Conservation (phyloP, 53 echinoderm and acorn worm species). For the Mesocentrotus franciscanus region DNA sequence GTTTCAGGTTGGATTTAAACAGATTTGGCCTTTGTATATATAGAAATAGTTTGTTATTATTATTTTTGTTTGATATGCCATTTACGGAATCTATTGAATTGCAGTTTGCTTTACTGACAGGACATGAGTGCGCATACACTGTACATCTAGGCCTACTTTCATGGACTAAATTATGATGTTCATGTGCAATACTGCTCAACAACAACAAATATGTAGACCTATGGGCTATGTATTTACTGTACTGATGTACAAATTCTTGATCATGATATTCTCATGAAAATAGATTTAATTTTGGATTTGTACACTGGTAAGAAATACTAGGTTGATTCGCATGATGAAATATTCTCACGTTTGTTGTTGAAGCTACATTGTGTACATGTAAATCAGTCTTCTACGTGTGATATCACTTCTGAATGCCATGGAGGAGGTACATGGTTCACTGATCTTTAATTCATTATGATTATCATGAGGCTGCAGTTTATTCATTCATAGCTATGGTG, state of each 20-base stretch:
- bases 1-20: neutral
- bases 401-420: neutral
- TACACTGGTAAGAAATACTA: neutral
- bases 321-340: neutral
- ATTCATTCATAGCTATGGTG: slow-evolving; percentile 5
- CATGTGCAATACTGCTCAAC: too few species aligned
- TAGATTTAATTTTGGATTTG: neutral
- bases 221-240: neutral
- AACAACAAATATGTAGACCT: neutral
- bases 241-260: too few species aligned
- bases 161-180: too few species aligned
- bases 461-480: neutral
- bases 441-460: neutral
- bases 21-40: neutral
- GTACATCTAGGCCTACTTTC: neutral
- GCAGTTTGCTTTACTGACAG: neutral
- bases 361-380: neutral
- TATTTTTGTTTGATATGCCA: neutral
- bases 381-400: neutral
- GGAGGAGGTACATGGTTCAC: neutral
- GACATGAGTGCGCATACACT: neutral
- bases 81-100: neutral
- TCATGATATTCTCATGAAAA: too few species aligned
- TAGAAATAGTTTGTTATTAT: too few species aligned
- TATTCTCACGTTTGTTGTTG: neutral